Conservation (phyloP, 2,797 vertebrate genomes). For the Monodelphis domestica region DNA sequence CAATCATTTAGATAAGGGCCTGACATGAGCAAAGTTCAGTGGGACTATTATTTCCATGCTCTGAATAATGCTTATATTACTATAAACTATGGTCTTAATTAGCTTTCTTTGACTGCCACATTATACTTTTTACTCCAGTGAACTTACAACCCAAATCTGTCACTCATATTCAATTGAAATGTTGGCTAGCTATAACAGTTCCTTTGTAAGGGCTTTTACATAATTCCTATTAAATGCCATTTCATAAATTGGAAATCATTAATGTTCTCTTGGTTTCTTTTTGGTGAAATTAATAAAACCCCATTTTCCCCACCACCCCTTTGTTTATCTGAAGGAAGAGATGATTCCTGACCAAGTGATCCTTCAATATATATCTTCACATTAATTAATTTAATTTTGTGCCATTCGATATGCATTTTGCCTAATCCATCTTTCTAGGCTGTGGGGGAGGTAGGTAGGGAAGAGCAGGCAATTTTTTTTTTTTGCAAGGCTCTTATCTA, state of each 20-base stretch:
- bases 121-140: neutral
- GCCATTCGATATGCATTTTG: neutral
- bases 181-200: neutral
- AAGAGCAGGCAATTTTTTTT: no score
- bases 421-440: neutral
- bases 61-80: neutral
- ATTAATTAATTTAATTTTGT: neutral
- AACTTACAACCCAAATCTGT: neutral
- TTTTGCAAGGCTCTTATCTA: neutral
- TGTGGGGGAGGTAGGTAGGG: no score
- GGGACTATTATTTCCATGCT: neutral
- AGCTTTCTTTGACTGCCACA: neutral
- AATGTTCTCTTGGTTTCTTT: neutral
- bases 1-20: neutral
- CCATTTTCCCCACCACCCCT: neutral
- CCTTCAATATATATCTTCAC: no score
- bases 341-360: no score
- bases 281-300: neutral
- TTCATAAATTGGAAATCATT: neutral
- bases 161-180: neutral
- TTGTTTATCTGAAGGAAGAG: neutral
- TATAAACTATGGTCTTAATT: neutral
- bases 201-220: neutral
- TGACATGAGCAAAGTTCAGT: neutral
- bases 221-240: neutral